Percentiles rank a stretch among this genome's conserved stretches.
These are phyloP conservation scores for Pyrrhosoma nymphula DNA, from an alignment of 2,888 invertebrate genomes.

Conservation along the genomic window DNA sequence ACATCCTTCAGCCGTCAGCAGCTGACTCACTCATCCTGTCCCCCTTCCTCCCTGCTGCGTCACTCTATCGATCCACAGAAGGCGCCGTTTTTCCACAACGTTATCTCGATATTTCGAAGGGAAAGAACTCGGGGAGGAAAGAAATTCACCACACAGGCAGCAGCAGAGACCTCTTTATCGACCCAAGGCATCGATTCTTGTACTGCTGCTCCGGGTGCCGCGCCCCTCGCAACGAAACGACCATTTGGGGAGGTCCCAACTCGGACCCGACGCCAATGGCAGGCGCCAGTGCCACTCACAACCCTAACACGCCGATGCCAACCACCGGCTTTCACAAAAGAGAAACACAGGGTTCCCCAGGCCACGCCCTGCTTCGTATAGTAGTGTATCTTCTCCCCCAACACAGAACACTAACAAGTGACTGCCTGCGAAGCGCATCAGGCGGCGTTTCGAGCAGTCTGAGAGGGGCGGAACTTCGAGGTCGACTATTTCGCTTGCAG, in stretches of 20 bases:
- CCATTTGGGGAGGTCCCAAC: slow-evolving; percentile 43
- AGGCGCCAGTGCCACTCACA: slow-evolving; percentile 37
- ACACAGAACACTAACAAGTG: slow-evolving; percentile 29
- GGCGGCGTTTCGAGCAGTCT: slow-evolving; percentile 46
- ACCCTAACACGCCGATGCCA: slow-evolving; percentile 25
- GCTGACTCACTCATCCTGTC: slow-evolving; percentile 60
- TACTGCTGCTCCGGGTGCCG: slow-evolving; percentile 53
- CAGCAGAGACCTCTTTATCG: slow-evolving; percentile 62
- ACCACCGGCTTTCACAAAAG: slow-evolving; percentile 10
- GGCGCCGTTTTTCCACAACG: slow-evolving; percentile 56
- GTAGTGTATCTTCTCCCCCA: slow-evolving; percentile 22
- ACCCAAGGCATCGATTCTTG: slow-evolving; percentile 64
- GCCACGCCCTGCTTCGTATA: slow-evolving; percentile 52
- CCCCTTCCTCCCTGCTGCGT: slow-evolving; percentile 54
- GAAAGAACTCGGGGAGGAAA: slow-evolving; percentile 45
- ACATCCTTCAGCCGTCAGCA: slow-evolving; percentile 43
- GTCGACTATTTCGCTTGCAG: slow-evolving; percentile 41
- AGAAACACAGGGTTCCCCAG: neutral
- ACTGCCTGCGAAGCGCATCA: slow-evolving; percentile 55
- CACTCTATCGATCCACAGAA: slow-evolving; percentile 63
- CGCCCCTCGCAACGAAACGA: slow-evolving; percentile 56
- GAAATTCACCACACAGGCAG: slow-evolving; percentile 61
- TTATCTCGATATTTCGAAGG: slow-evolving; percentile 62
- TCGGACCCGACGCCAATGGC: slow-evolving; percentile 49
- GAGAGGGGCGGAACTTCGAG: slow-evolving; percentile 29